phyloP scores from a whole-genome alignment of 2,113 vertebrate species.

The Tetraodon nigroviridis region DNA sequence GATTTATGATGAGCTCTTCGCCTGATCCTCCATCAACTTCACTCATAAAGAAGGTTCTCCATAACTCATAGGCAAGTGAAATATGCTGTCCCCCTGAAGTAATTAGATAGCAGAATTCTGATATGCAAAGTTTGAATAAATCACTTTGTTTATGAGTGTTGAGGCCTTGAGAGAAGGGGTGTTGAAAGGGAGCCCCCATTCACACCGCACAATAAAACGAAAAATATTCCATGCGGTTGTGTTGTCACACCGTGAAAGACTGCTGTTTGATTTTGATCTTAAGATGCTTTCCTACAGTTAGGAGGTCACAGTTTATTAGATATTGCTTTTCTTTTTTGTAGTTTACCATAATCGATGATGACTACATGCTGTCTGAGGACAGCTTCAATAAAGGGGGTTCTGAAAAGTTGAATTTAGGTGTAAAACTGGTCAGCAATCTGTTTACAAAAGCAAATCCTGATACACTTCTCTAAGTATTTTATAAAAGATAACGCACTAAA shows the following conservation, averaged over 20 bases:
- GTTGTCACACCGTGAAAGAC: too few relatives aligned
- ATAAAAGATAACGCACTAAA: too few relatives aligned
- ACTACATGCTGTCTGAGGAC: not conserved
- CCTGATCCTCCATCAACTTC: constrained; percentile 79
- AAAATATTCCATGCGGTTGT: not conserved
- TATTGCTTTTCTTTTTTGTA: not conserved
- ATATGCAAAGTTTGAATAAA: constrained; percentile 79
- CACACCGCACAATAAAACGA: constrained; percentile 11
- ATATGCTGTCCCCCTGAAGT: constrained; percentile 73
- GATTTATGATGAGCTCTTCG: constrained; percentile 78
- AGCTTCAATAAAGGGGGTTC: not conserved
- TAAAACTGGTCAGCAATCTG: not conserved
- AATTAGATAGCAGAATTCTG: constrained; percentile 80
- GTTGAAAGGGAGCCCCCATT: constrained; percentile 36
- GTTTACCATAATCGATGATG: too few relatives aligned
- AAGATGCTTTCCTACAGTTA: not conserved
- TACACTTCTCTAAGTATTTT: too few relatives aligned
- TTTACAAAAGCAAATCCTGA: not conserved
- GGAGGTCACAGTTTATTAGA: not conserved
- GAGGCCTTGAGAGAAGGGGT: constrained; percentile 70
- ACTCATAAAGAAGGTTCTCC: constrained; percentile 80
- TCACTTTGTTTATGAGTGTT: constrained; percentile 78
- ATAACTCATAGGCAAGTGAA: constrained; percentile 75
- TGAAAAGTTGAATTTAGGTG: not conserved
- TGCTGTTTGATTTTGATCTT: constrained; percentile 23